Evolutionary conservation across 1,140 invertebrate genomes (phyloP), one percentile per base, ranked within the genome.

Genomic region (Sycobia sp.): DNA sequence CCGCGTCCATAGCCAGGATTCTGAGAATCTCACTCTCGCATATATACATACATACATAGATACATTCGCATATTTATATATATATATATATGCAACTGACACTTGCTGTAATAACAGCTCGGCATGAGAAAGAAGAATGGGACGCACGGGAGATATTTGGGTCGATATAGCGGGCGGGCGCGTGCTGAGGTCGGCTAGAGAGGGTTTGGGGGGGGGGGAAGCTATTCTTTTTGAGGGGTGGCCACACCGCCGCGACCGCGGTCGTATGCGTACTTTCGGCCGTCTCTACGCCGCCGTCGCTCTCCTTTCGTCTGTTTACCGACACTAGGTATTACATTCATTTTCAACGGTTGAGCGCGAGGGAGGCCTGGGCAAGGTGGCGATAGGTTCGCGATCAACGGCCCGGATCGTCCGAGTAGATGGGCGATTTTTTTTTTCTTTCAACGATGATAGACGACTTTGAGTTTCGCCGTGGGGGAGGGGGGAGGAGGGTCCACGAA

Each of bases 71-170:
- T n/a, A n/a, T n/a, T n/a, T n/a, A n/a, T n/a, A n/a, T n/a, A n/a
- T n/a, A n/a, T n/a, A n/a, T n/a, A n/a, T n/a, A n/a, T n/a, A n/a
- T n/a, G 43, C 36, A 54, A 47, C 50, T 38, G 50, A 62, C 50
- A 39, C 34, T 54, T 16, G 29, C 43, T 39, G 49, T 54, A 54
- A 62, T 53, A 62, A 53, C 27, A 44, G 46, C 41, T 32, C 44
- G 57, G 54, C 43, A 55, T 54, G 56, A 66, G 66, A 61, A 67
- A 68, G 65, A 69, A 69, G 67, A 67, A 68, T 67, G 65, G 57
- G 50, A 39, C 44, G 51, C 54, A 62, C 47, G 66, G 64, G 60
- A 62, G 34, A 62, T n/a, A 47, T 55, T 49, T 43, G 53, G 23
- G 29, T 62, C 41, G 51, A 62, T 62, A 47, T 44, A 36, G 36